Evolutionary conservation across 2,888 invertebrate species (phyloP), one percentile per base, ranked within the genome.

Genomic region (Ditylenchus weischeri): DNA sequence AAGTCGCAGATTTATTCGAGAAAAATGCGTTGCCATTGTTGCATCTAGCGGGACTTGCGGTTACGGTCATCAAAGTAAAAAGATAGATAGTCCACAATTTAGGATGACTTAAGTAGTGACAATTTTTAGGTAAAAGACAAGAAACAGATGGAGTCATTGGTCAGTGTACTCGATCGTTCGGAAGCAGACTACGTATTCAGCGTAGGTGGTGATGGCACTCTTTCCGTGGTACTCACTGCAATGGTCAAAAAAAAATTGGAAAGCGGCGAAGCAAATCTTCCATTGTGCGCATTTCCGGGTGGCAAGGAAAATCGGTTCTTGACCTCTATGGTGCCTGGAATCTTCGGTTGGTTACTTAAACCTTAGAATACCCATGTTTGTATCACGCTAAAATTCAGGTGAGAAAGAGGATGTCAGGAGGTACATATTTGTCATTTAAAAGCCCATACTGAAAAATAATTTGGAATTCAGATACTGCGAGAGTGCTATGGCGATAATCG

Each of bases 141-240:
- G 54, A 69, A 65, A 0, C 76, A 81, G 64, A 51, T 81, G 66
- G 77, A 76, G 62, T 66, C 75, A 4, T 57, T 81, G 48, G 77
- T 76, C 18, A 68, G 73, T 19, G 79, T 75, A 8, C 64, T 81
- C 15, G 79, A 81, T 67, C 43, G 62, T 6, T 68, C 72, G 35
- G 81, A 81, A 68, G 78, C 81, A 0, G 81, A 81, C 66, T 77
- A 75, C 29, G 35, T 81, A 10, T 79, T 74, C 68, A 71, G 81
- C 13, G 81, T 81, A 8, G 81, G 81, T 61, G 81, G 81, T 5
- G 81, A 81, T 67, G 81, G 80, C 67, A 81, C 80, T 3, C 68
- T 81, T 50, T 73, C 73, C 43, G 70, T 69, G 29, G 78, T 75
- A 3, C 68, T 79, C 11, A 77, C 77, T 21, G 80, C 78, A 4